Evolutionary conservation across 2,113 vertebrate genomes (phyloP).

Genomic region (Theristicus caerulescens): DNA sequence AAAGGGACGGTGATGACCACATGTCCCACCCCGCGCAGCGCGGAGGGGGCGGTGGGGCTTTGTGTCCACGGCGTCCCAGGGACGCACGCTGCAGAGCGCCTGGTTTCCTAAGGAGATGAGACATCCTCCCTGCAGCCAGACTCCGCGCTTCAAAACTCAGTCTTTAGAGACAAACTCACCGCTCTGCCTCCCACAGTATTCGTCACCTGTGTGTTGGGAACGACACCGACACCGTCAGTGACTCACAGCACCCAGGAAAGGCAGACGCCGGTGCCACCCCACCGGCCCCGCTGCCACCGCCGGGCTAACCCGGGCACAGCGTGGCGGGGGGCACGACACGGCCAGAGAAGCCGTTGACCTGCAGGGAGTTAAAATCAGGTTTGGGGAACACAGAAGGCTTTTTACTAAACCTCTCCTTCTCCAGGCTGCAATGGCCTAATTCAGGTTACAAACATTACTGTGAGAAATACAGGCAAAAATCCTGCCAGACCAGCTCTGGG

Average conservation of each 20-base stretch:
- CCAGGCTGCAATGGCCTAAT: neutral
- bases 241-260: neutral
- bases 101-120: neutral
- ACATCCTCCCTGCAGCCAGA: neutral
- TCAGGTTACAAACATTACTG: neutral
- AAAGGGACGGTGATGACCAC: too few relatives aligned
- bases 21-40: neutral
- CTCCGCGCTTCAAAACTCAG: neutral
- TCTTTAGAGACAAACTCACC: neutral
- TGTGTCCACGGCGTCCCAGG: neutral
- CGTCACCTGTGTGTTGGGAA: neutral
- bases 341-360: neutral
- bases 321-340: neutral
- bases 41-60: neutral
- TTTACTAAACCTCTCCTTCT: neutral
- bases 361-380: neutral
- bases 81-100: neutral
- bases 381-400: neutral
- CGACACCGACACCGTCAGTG: rapidly evolving
- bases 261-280: neutral
- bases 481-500: neutral
- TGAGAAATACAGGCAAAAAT: neutral
- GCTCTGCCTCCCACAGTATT: neutral
- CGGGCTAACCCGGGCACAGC: neutral
- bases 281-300: neutral